Evolutionary conservation across 2,797 vertebrate genomes (phyloP), one percentile per base, ranked within the genome.

Genomic region (Halcyon leucocephala): DNA sequence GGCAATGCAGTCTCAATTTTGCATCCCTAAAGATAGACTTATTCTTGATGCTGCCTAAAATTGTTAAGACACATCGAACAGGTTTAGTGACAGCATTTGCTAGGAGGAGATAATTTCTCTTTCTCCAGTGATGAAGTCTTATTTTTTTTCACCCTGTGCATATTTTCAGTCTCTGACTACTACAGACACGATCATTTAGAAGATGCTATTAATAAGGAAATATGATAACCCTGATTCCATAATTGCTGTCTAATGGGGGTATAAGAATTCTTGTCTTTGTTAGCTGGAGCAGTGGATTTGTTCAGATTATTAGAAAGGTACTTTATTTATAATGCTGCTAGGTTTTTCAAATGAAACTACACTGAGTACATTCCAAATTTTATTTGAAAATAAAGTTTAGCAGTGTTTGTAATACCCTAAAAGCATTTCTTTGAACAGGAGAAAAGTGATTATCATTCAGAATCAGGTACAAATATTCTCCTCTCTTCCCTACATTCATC

Each of bases 201-300:
- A 91, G 90, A 66, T 62, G 31, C 67, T 52, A 6, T 86, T 91
- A 78, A 46, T 73, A 77, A 89, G 44, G 74, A 91, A 90, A 91
- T 67, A 6, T n/a, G 66, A 80, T 94, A 81, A 49, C 51, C 14
- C 31, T 83, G 29, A 84, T 95, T 70, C 46, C 3, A 0, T 89
- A 93, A 93, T 74, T 93, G 48, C 57, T 91, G 12, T 52, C 60
- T 93, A 82, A 76, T 28, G 35, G 51, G 44, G 24, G 46, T 74
- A 48, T 28, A 78, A 73, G 42, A 81, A 81, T 82, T 67, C 79
- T 66, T 51, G 44, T 13, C 35, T 71, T 44, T 82, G 66, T 82
- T 62, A 73, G 82, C 26, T 61, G 82, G 57, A 76, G 52, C 48
- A 61, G 28, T 74, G 48, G 25, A 78, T 90, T 92, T 90, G 33